Evolutionary conservation across 2,797 vertebrate species (phyloP), one percentile per base, ranked within the genome.

Genomic region (Characodon lateralis): DNA sequence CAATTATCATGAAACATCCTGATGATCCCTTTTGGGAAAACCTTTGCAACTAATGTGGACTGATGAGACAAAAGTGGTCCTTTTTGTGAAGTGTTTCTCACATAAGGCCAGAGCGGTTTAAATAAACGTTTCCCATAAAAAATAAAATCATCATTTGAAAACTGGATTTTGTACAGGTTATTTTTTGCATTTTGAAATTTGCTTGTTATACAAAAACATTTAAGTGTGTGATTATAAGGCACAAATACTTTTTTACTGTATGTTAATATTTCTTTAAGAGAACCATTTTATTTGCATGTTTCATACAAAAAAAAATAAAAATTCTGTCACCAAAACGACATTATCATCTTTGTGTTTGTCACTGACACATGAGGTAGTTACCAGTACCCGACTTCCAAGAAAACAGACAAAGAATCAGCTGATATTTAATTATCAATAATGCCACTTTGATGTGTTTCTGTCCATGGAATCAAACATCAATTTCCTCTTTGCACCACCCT

Each of bases 391-490:
- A 74, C 46, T 71, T 31, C 24, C 63, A 78, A 39, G 31, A 51
- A 59, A 43, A 50, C 61, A 65, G 16, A 63, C 9, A 72, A 22
- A 77, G 16, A 43, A 2, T 61, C 56, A 48, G 2, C 53, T 10
- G 71, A 59, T 9, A 39, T 59, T 58, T n/a, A 16, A 51, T 39
- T 18, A 31, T 20, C 8, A 46, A 41, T 73, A 9, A 55, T 43
- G 28, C 3, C 51, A 7, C 65, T 41, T 59, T 26, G 6, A 56
- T 46, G 22, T 39, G 26, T 77, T 77, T 74, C 55, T 82, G 73
- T 77, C 6, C 76, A 65, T 53, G 39, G 58, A 85, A 83, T 51
- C 53, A 77, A 71, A 68, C 70, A 68, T 4, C 0, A 0, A 39
- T 68, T 51, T 79, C 6, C 76, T 63, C 48, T 35, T 50, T 48